Conservation (phyloP, 2,113 vertebrate genomes). For the Tupaia tana region DNA sequence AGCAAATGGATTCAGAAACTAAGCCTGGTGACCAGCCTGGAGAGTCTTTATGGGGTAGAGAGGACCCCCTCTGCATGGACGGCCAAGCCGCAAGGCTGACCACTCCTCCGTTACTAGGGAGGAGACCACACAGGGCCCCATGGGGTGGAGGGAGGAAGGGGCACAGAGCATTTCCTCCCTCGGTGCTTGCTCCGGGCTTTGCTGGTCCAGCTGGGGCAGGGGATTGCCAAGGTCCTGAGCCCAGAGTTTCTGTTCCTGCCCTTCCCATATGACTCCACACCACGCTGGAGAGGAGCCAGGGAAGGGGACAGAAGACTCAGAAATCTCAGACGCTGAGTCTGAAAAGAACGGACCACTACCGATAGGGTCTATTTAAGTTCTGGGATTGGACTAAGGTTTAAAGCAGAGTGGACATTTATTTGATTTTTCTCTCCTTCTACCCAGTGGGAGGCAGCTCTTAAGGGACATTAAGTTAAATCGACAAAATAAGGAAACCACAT, state of each 20-base stretch:
- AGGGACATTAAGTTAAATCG: slow-evolving; percentile 74
- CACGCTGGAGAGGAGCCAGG: neutral
- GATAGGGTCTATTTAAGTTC: slow-evolving; percentile 45
- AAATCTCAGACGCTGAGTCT: neutral
- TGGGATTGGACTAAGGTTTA: slow-evolving; percentile 58
- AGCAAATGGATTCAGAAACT: neutral
- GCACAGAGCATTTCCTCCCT: neutral
- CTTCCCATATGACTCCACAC: fast-evolving
- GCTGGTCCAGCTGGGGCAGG: neutral
- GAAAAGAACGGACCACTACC: neutral
- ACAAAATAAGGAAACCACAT: slow-evolving; percentile 69
- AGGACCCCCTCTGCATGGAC: fast-evolving
- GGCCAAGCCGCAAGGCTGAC: neutral
- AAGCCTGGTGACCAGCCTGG: neutral
- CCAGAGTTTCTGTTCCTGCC: fast-evolving
- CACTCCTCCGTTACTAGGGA: neutral
- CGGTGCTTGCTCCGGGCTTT: neutral
- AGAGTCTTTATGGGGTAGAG: neutral
- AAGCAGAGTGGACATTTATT: slow-evolving; percentile 75
- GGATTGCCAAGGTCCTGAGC: neutral
- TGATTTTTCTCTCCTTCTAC: slow-evolving; percentile 68
- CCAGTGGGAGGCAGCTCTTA: slow-evolving; percentile 54
- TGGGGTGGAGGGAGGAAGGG: no score
- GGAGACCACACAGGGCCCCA: neutral
- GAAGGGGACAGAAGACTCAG: neutral